Percentiles rank a stretch among this genome's conserved stretches.
phyloP scores from a whole-genome alignment of 2,888 invertebrate species.

The Tetanocera ferruginea region DNA sequence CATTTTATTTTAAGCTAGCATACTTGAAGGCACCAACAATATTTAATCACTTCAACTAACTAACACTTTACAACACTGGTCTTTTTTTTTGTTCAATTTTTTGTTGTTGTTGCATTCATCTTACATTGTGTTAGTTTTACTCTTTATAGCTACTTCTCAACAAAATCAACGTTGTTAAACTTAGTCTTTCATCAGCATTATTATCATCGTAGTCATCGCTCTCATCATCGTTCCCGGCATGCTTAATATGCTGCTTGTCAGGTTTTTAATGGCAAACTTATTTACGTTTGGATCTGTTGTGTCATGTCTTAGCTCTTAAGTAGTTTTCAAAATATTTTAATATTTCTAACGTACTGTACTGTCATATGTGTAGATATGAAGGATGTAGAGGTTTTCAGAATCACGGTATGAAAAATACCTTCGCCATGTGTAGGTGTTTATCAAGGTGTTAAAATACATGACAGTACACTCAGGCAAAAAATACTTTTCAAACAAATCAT shows the following conservation, averaged over 20 bases:
- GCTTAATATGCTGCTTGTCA: constrained; percentile 12
- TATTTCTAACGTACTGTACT: not conserved
- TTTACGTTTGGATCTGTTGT: not conserved
- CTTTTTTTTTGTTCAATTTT: not conserved
- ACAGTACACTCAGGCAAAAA: too few species aligned
- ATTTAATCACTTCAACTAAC: constrained; percentile 39
- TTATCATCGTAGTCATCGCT: not conserved
- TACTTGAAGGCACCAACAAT: constrained; percentile 9
- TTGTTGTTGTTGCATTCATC: not conserved
- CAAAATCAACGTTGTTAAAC: not conserved
- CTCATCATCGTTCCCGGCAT: not conserved
- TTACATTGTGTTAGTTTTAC: not conserved
- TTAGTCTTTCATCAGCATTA: constrained; percentile 1
- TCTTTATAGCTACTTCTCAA: not conserved
- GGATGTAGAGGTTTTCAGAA: too few species aligned
- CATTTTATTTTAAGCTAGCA: not conserved
- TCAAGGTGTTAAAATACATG: too few species aligned
- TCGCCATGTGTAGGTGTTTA: too few species aligned
- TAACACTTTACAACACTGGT: constrained; percentile 11
- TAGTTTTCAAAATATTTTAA: constrained; percentile 9
- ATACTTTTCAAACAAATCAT: too few species aligned
- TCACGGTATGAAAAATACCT: too few species aligned
- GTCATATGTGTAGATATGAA: too few species aligned
- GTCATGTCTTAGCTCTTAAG: not conserved
- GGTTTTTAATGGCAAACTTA: constrained; percentile 8